Evolutionary conservation across 2,888 invertebrate genomes (phyloP).

Genomic region (Cheilosia vernalis): DNA sequence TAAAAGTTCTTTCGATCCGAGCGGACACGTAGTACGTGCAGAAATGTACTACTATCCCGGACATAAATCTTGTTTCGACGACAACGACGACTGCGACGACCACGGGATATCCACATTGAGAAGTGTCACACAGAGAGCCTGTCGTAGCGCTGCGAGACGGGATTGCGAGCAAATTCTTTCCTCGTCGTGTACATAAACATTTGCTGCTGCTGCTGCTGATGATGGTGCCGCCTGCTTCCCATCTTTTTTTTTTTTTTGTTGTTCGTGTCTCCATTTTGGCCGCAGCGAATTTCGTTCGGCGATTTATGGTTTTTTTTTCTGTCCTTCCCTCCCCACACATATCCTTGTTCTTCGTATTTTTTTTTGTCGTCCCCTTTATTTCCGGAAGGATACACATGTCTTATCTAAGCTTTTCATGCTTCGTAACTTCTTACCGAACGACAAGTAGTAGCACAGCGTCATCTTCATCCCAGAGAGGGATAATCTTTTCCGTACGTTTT

Average conservation of each 20-base stretch:
- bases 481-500: constrained; percentile 49
- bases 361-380: constrained; percentile 53
- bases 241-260: constrained; percentile 21
- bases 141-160: constrained; percentile 30
- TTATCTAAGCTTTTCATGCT: constrained; percentile 75
- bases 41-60: constrained; percentile 67
- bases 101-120: constrained; percentile 62
- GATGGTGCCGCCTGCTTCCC: constrained; percentile 11
- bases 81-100: constrained; percentile 64
- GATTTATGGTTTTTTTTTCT: constrained; percentile 29
- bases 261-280: constrained; percentile 42
- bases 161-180: constrained; percentile 53
- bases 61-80: constrained; percentile 75
- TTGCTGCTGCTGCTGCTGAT: constrained; percentile 4
- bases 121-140: constrained; percentile 49
- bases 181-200: constrained; percentile 67
- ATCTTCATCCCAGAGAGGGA: constrained; percentile 41
- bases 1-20: constrained; percentile 5
- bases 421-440: constrained; percentile 66
- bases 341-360: constrained; percentile 1
- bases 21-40: constrained; percentile 59
- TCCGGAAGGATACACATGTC: constrained; percentile 76
- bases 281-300: constrained; percentile 33
- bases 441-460: constrained; percentile 38
- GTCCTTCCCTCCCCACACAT: constrained; percentile 6